Conservation (phyloP, 2,888 invertebrate species). For the Nebria brevicollis region DNA sequence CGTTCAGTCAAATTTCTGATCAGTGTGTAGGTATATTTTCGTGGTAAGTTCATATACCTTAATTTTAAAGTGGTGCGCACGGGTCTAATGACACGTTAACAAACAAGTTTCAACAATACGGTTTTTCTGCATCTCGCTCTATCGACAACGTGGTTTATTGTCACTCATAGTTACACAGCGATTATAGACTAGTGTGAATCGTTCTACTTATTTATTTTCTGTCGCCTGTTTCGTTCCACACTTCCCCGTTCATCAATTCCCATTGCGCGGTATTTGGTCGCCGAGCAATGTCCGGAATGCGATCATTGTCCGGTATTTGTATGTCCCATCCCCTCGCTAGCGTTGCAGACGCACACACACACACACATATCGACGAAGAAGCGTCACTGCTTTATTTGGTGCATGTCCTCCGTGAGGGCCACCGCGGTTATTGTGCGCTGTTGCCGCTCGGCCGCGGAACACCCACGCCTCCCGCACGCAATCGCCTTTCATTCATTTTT, state of each 20-base stretch:
- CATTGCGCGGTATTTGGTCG: neutral
- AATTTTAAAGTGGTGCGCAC: too few relatives aligned
- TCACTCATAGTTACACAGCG: neutral
- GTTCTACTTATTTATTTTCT: neutral
- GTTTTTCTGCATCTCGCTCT: neutral
- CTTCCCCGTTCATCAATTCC: neutral
- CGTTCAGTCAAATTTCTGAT: too few relatives aligned
- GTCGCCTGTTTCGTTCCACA: neutral
- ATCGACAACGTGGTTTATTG: neutral
- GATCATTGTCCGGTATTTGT: constrained; percentile 7
- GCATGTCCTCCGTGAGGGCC: constrained; percentile 32
- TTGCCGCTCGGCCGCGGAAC: neutral
- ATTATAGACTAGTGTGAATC: neutral
- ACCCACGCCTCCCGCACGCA: constrained; percentile 18
- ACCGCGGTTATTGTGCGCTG: constrained; percentile 6
- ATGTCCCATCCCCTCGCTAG: neutral
- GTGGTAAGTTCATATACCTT: too few relatives aligned
- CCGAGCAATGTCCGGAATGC: constrained; percentile 36
- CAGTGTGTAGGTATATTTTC: too few relatives aligned
- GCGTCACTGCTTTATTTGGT: constrained; percentile 20
- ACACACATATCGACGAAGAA: neutral
- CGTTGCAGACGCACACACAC: too few relatives aligned
- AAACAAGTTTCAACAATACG: too few relatives aligned
- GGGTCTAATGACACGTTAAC: too few relatives aligned
- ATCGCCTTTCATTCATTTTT: constrained; percentile 37